phyloP scores from a whole-genome alignment of 2,797 vertebrate genomes.

The Miichthys miiuy region DNA sequence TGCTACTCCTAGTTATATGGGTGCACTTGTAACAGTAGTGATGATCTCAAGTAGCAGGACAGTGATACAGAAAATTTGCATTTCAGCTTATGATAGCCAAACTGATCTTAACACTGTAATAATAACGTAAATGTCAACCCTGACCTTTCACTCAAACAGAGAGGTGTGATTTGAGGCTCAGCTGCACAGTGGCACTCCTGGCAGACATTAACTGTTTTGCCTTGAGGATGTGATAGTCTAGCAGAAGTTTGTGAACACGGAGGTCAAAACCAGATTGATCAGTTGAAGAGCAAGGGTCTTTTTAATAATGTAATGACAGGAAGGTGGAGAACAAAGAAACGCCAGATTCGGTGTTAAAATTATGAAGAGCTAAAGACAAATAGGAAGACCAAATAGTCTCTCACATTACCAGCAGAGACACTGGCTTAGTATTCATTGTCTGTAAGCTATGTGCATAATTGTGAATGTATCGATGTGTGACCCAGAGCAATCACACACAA shows the following conservation, averaged over 20 bases:
- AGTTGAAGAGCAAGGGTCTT: neutral
- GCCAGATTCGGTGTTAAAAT: neutral
- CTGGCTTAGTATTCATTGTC: neutral
- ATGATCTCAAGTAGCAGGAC: neutral
- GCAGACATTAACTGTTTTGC: neutral
- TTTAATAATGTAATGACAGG: neutral
- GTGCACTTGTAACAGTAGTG: neutral
- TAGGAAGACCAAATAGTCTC: neutral
- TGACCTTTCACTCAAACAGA: neutral
- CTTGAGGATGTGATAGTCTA: neutral
- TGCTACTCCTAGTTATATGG: neutral
- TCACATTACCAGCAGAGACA: neutral
- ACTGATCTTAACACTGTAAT: neutral
- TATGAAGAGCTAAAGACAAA: neutral
- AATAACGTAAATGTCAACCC: neutral
- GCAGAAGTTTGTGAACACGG: neutral
- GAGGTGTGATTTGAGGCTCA: neutral
- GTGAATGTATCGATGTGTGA: neutral
- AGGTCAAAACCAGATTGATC: constrained; percentile 3
- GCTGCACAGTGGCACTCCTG: neutral
- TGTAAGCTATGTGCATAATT: neutral
- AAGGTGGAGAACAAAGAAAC: neutral
- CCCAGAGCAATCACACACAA: neutral
- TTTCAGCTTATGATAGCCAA: neutral
- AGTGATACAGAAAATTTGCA: neutral